Base-by-base conservation (phyloP, 2,888 invertebrate genomes). In the Tachina lurida region DNA sequence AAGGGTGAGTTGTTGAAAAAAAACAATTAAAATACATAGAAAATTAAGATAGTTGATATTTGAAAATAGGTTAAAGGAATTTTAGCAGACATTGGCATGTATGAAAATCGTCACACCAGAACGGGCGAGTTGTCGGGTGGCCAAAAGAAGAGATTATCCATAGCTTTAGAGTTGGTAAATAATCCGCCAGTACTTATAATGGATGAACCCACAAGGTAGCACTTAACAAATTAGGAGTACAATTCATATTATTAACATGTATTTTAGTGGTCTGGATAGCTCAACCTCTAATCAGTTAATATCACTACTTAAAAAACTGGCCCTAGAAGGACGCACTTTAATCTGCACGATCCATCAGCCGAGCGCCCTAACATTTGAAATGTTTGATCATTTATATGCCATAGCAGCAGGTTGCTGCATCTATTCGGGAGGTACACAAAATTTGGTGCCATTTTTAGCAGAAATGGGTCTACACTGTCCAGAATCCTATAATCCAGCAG, bases 111-210 rank as follows among this genome's bases (percentile, higher is more conserved):
- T 58, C 93, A 95, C 89, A 97, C 97, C 0, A 93, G 95, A 87
- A 96, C 97, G 0, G 94, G 94, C 3, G 93, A 94, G 63, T 93
- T 98, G 62, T 98, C 98, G 15, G 98, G 98, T 10, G 98, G 98
- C 0, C 97, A 98, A 93, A 95, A 95, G 89, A 98, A 98, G 92
- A 94, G 98, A 89, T 94, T 98, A 70, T 96, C 98, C 1, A 97
- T 98, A 87, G 98, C 98, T 10, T 93, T 98, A 87, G 98, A 98
- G 93, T 94, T 98, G 89, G 95, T 98, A 88, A 97, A 96, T 92
- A 97, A 98, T 93, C 98, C 98, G 2, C 96, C 97, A 1, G 95
- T 98, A 68, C 96, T 98, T 95, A 97, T 98, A 92, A 95, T 98
- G 88, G 98, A 98, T 92, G 98, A 98, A 93, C 98, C 98, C 39